phyloP scores from a whole-genome alignment of 1,140 invertebrate genomes.

The Lucilia sericata region DNA sequence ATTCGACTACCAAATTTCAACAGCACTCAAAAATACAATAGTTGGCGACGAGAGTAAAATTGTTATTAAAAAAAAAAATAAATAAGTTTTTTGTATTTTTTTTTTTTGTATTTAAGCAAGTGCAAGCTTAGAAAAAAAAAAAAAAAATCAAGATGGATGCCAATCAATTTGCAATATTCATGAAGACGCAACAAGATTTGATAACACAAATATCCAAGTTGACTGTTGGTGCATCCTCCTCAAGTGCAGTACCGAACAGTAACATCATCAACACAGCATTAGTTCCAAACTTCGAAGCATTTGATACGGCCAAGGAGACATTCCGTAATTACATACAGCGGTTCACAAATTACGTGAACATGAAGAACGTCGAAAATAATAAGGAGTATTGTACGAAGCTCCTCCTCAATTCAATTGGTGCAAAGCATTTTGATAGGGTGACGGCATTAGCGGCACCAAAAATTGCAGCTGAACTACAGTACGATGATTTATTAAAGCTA shows the following conservation, averaged over 20 bases:
- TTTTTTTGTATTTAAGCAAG: too few relatives aligned
- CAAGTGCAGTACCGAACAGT: background rate
- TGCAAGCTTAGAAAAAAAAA: too few relatives aligned
- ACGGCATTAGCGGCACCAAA: too few relatives aligned
- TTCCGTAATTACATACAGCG: background rate
- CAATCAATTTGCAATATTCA: too few relatives aligned
- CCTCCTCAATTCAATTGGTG: background rate
- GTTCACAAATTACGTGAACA: background rate
- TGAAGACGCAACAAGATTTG: too few relatives aligned
- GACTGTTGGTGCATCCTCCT: background rate
- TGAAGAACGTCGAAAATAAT: background rate
- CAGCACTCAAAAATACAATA: too few relatives aligned
- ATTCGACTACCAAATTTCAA: too few relatives aligned
- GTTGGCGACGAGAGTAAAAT: too few relatives aligned
- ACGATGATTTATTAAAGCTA: too few relatives aligned
- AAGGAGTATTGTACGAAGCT: background rate
- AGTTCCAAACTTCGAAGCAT: slow-evolving; percentile 1
- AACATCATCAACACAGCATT: background rate
- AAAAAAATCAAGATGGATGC: too few relatives aligned
- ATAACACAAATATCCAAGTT: background rate
- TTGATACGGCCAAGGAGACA: background rate
- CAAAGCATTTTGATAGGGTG: too few relatives aligned
- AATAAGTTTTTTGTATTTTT: background rate
- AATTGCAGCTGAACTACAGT: too few relatives aligned
- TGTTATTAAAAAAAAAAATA: background rate